These are phyloP conservation scores for Origma solitaria DNA, from an alignment of 2,113 vertebrate genomes.

Conservation along the genomic window DNA sequence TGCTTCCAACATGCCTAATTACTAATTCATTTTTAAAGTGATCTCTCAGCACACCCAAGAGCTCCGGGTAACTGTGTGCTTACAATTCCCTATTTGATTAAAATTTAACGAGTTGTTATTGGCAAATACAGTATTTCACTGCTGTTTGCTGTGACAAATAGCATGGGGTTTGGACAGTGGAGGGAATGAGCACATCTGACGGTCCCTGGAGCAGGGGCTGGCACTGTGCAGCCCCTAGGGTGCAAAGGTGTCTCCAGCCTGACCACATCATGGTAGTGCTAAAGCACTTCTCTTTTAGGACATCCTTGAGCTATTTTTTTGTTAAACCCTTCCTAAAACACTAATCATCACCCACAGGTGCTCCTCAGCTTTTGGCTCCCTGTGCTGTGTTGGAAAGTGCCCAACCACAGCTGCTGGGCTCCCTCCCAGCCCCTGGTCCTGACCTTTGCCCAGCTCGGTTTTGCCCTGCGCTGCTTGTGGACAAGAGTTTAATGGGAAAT, in stretches of 20 bases:
- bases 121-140: slow-evolving; percentile 54
- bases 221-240: not conserved
- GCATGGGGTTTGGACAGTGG: not conserved
- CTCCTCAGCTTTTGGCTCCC: not conserved
- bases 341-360: not conserved
- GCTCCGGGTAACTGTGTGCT: slow-evolving; percentile 40
- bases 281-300: not conserved
- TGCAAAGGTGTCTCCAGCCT: not conserved
- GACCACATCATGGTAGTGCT: not conserved
- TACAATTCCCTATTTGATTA: slow-evolving; percentile 64
- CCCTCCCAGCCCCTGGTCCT: not conserved
- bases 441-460: not conserved
- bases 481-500: not conserved
- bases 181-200: not conserved
- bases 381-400: not conserved
- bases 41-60: slow-evolving; percentile 48
- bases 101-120: slow-evolving; percentile 70
- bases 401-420: not conserved
- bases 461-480: not conserved
- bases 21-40: slow-evolving; percentile 67
- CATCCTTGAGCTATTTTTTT: not conserved
- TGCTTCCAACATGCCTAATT: slow-evolving; percentile 38
- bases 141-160: not conserved
- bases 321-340: not conserved
- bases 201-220: not conserved